Evolutionary conservation across 2,888 invertebrate species (phyloP).

Genomic region (Nemurella pictetii): DNA sequence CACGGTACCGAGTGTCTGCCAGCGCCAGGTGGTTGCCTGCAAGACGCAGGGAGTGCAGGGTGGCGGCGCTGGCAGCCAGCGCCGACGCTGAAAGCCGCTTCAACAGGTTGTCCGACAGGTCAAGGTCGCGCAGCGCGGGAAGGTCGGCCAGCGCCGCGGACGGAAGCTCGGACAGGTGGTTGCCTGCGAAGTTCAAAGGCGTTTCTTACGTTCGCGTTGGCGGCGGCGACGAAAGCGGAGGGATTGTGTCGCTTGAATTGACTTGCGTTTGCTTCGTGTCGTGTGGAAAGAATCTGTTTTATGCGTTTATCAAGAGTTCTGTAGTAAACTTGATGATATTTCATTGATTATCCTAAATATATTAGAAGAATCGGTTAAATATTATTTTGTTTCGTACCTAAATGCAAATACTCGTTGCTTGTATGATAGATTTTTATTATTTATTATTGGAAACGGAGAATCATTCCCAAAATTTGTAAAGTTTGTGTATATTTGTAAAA

Average conservation of each 20-base stretch:
- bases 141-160: slow-evolving; percentile 73
- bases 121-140: slow-evolving; percentile 67
- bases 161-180: slow-evolving; percentile 73
- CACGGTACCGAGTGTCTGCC: slow-evolving; percentile 57
- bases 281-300: too few relatives aligned
- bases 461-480: too few relatives aligned
- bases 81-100: slow-evolving; percentile 66
- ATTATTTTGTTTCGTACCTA: too few relatives aligned
- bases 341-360: too few relatives aligned
- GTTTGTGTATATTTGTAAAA: too few relatives aligned
- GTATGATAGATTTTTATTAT: too few relatives aligned
- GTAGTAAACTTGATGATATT: too few relatives aligned
- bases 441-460: too few relatives aligned
- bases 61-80: slow-evolving; percentile 64
- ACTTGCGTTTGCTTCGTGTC: too few relatives aligned
- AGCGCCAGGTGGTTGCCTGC: slow-evolving; percentile 68
- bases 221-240: slow-evolving; percentile 50
- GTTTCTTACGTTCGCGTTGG: slow-evolving; percentile 52
- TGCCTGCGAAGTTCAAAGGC: slow-evolving; percentile 66
- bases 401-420: too few relatives aligned
- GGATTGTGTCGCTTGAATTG: slow-evolving; percentile 48
- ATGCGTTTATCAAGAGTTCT: too few relatives aligned
- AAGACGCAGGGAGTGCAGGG: slow-evolving; percentile 66
- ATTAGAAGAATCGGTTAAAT: too few relatives aligned
- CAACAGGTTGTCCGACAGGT: slow-evolving; percentile 76